phyloP scores from a whole-genome alignment of 2,888 invertebrate species.

The Eumerus sabulonum region DNA sequence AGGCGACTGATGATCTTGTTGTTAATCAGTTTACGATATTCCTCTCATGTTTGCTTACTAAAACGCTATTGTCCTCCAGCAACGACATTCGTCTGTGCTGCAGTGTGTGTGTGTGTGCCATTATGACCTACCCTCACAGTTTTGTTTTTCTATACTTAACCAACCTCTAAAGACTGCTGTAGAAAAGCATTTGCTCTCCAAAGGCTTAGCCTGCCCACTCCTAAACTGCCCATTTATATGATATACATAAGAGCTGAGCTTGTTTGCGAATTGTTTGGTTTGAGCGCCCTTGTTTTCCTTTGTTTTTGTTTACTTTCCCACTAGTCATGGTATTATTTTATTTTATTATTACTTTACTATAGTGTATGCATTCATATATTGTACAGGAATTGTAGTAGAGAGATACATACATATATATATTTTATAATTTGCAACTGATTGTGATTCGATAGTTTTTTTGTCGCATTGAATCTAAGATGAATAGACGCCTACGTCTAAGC shows the following conservation, averaged over 20 bases:
- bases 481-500: background rate
- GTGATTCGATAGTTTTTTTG: slow-evolving; percentile 57
- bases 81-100: too few relatives aligned
- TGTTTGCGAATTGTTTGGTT: slow-evolving; percentile 8
- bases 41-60: too few relatives aligned
- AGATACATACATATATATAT: slow-evolving; percentile 26
- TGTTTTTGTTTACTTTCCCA: slow-evolving; percentile 44
- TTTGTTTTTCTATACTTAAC: background rate
- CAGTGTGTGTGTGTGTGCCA: slow-evolving; percentile 26
- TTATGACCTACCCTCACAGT: slow-evolving; percentile 11
- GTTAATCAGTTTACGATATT: too few relatives aligned
- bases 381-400: slow-evolving; percentile 37
- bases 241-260: slow-evolving; percentile 15
- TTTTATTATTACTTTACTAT: slow-evolving; percentile 1
- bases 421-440: slow-evolving; percentile 51
- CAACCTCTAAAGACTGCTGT: slow-evolving; percentile 49
- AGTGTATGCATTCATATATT: slow-evolving; percentile 19
- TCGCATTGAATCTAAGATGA: slow-evolving; percentile 41
- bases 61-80: too few relatives aligned
- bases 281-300: slow-evolving; percentile 15
- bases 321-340: slow-evolving; percentile 52
- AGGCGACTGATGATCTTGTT: too few relatives aligned
- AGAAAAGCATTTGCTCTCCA: slow-evolving; percentile 1
- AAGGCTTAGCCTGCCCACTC: too few relatives aligned
- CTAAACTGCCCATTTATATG: slow-evolving; percentile 16